phyloP scores from a whole-genome alignment of 2,797 vertebrate genomes.

The Pipistrellus pipistrellus region DNA sequence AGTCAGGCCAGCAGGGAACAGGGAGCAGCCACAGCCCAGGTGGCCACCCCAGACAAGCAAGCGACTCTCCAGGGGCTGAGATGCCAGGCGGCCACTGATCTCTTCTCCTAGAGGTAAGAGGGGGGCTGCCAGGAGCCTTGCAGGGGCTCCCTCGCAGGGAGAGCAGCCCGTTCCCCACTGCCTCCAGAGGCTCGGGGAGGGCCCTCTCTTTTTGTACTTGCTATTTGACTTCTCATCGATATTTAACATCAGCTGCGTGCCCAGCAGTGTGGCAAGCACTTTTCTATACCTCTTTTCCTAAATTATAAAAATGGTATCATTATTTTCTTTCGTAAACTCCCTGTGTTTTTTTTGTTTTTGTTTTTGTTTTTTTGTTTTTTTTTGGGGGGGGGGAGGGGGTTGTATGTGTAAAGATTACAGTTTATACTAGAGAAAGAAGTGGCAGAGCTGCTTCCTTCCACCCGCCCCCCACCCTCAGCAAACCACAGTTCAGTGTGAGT shows the following conservation, averaged over 20 bases:
- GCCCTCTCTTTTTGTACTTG: neutral
- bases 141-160: neutral
- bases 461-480: neutral
- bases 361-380: too few species aligned
- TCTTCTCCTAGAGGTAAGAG: conserved; percentile 61
- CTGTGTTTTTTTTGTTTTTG: neutral
- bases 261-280: neutral
- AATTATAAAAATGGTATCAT: neutral
- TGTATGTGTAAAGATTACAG: neutral
- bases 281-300: neutral
- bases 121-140: neutral
- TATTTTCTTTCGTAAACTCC: neutral
- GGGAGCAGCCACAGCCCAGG: conserved; percentile 18
- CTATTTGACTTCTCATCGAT: fast-evolving
- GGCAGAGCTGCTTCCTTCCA: neutral
- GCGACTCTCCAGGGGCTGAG: neutral
- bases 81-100: conserved; percentile 19
- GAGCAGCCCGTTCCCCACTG: neutral
- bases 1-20: conserved; percentile 6
- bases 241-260: neutral
- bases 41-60: conserved; percentile 9
- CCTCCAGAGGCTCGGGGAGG: neutral
- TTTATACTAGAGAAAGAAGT: neutral
- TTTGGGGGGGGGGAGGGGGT: too few species aligned
- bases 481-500: neutral